Conservation (phyloP, 1,140 invertebrate genomes). For the Orchesella cincta region DNA sequence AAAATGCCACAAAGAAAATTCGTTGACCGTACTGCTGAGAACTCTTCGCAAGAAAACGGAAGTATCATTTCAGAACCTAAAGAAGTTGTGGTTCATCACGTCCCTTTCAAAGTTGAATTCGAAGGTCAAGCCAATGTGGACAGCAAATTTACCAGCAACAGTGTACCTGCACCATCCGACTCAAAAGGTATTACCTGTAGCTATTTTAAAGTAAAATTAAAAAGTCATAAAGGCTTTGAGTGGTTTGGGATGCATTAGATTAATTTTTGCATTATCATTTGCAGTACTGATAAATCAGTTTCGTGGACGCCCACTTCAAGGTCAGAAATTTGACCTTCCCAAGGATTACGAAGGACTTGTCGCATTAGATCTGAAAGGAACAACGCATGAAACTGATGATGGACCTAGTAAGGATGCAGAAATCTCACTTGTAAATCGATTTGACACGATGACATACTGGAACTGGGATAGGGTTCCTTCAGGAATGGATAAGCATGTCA, state of each 20-base stretch:
- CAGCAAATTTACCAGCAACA: conserved; percentile 16
- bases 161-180: too few species aligned
- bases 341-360: conserved; percentile 27
- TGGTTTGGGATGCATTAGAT: neutral
- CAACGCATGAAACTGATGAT: neutral
- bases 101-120: conserved; percentile 41
- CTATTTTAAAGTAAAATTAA: too few species aligned
- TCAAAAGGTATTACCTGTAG: neutral
- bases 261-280: neutral
- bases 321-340: conserved; percentile 12
- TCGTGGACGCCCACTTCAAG: conserved; percentile 28
- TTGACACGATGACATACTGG: conserved; percentile 72
- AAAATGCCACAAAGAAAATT: too few species aligned
- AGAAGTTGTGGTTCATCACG: conserved; percentile 29
- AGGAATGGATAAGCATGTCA: conserved; percentile 67
- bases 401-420: conserved; percentile 59
- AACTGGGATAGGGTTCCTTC: conserved; percentile 75
- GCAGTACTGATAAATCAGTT: conserved; percentile 11
- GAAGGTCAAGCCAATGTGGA: conserved; percentile 37
- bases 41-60: too few species aligned
- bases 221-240: neutral
- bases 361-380: neutral
- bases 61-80: too few species aligned
- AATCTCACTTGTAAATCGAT: conserved; percentile 64
- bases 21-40: too few species aligned